Base-by-base conservation (phyloP, 2,113 vertebrate species). In the Psilopsiagon aurifrons region DNA sequence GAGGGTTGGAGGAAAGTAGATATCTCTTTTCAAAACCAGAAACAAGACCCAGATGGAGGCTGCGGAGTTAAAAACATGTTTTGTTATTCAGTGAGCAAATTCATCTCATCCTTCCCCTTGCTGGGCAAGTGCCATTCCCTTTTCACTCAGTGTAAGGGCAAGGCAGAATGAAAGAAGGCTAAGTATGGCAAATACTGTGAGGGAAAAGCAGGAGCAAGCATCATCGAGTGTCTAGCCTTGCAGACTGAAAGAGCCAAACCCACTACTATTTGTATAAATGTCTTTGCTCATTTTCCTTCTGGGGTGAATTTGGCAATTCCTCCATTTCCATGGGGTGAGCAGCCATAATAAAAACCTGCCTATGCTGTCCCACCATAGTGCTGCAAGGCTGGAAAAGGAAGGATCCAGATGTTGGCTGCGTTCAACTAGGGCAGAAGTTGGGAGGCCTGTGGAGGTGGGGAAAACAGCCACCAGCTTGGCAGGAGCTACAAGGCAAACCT, bases 61-160 rank as follows among this genome's bases (percentile, higher is more conserved):
- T 49, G 54, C 84, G 52, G 39, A 76, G 62, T 69, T 12, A 54
- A 81, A 86, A 70, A 6, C 29, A 57, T 0, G 1, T 68, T 95
- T 67, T 2, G 8, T 85, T 79, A 51, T 37, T 28, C 57, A 69
- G 33, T 23, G 75, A 93, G 52, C 39, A 85, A 84, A 96, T 76
- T 64, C 0, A 0, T 75, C 35, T 85, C 0, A 0, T 59, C 77
- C 43, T 0, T 88, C 80, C 67, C 43, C 35, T 88, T 66, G 35
- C 69, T 90, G 81, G 77, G 55, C 49, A 43, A 80, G 75, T 83
- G 75, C 70, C 23, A 5, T 75, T 85, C 74, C 70, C 81, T 85
- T 35, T 75, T 69, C 70, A 49, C 67, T 79, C 28, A 6, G 44
- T n/a, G 37, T 7, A 10, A 51, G 17, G 62, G 86, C 44, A 67